Evolutionary conservation across 1,140 invertebrate genomes (phyloP).

Genomic region (Drosophila guanche): DNA sequence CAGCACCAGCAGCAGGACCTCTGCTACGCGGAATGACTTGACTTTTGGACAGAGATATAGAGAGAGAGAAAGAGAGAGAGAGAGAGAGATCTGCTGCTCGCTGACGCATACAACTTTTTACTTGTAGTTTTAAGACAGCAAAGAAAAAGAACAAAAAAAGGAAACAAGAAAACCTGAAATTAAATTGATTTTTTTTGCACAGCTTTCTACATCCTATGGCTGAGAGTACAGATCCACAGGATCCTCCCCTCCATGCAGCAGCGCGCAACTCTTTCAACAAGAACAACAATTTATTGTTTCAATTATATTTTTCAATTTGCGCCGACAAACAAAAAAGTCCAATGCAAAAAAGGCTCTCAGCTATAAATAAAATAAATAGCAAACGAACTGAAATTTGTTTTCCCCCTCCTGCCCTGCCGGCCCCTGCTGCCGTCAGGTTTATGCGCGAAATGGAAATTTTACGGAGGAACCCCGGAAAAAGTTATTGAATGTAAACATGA

Average conservation of each 20-base stretch:
- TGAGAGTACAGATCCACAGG: not conserved
- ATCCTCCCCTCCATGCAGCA: not conserved
- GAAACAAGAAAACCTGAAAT: conserved; percentile 35
- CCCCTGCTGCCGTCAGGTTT: conserved; percentile 42
- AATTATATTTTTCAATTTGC: conserved; percentile 82
- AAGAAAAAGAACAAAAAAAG: conserved; percentile 3
- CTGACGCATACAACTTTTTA: conserved; percentile 30
- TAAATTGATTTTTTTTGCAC: conserved; percentile 45
- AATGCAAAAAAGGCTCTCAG: conserved; percentile 69
- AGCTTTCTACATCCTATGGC: not conserved
- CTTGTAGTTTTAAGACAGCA: conserved; percentile 8
- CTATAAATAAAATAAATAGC: conserved; percentile 79
- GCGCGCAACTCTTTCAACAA: conserved; percentile 53
- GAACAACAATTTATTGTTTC: conserved; percentile 74
- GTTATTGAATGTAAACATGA: conserved; percentile 81
- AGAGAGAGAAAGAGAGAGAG: conserved; percentile 38
- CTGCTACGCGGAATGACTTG: conserved; percentile 64
- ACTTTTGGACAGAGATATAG: conserved; percentile 61
- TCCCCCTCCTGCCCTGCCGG: not conserved
- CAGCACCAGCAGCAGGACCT: conserved; percentile 47
- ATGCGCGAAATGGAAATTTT: conserved; percentile 58
- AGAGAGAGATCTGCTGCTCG: conserved; percentile 17
- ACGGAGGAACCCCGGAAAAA: conserved; percentile 34
- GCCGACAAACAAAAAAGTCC: conserved; percentile 75
- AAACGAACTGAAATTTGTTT: conserved; percentile 51